Evolutionary conservation across 2,888 invertebrate genomes (phyloP), one percentile per base, ranked within the genome.

Genomic region (Mystacides longicornis): DNA sequence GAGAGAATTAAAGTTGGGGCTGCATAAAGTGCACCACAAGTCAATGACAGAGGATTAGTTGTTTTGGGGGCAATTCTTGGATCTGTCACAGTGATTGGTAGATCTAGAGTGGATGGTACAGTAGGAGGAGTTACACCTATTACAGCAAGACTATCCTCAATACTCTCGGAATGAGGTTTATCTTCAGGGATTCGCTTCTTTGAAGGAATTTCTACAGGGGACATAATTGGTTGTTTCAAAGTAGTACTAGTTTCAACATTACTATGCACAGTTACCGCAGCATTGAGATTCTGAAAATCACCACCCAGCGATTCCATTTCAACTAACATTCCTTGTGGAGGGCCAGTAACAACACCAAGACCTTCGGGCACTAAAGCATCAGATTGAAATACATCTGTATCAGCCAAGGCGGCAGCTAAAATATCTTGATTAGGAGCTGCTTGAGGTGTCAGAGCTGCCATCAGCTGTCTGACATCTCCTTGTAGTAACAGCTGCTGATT

Each of bases 211-310:
- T 89, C 89, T 22, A 86, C 71, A 0, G 89, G 85, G 1, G 89
- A 86, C 90, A 90, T 90, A 52, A 90, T 90, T 0, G 90, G 87
- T 68, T 85, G 87, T 66, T 88, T 81, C 16, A 89, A 74, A 11
- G 85, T 81, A 3, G 86, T 77, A 62, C 86, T 89, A 0, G 89
- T 89, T 68, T 89, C 89, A 0, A 88, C 86, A 60, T 82, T 79
- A 55, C 83, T 69, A 69, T 80, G 71, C 64, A 78, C 67, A 55
- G 79, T 67, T 63, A 80, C 70, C 70, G 77, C 71, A 58, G 82
- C 74, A 69, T 81, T 74, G 18, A 85, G 72, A 42, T 81, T 78
- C 57, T 80, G 75, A 65, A 80, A 80, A 60, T 80, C 81, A 1
- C 83, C 79, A 56, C 80, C 81, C 18, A 82, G 80, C 5, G 81